Conservation (phyloP, 2,113 vertebrate genomes). For the Corythornis madagascariensis region DNA sequence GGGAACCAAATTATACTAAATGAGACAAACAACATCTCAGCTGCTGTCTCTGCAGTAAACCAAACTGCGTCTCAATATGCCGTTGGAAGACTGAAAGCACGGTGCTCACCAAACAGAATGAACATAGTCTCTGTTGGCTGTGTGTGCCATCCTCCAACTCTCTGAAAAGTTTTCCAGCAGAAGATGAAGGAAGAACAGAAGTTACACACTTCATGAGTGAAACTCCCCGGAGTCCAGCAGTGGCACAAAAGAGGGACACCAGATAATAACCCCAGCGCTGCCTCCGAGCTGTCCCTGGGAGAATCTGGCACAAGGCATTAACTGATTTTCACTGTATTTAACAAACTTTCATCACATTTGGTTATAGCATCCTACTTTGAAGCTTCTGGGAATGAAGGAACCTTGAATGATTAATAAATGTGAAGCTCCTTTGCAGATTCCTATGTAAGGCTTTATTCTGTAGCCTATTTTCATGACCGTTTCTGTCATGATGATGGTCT, state of each 20-base stretch:
- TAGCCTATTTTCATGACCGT: not conserved
- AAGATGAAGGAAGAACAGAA: not conserved
- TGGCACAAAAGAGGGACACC: not conserved
- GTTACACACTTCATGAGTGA: not conserved
- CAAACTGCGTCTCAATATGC: conserved; percentile 59
- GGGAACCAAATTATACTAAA: conserved; percentile 57
- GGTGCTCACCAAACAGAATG: not conserved
- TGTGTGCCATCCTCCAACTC: not conserved
- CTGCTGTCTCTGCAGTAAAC: conserved; percentile 40
- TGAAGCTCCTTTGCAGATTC: not conserved
- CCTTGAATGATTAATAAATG: not conserved
- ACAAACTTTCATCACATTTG: not conserved
- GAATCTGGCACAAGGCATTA: not conserved
- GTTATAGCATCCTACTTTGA: not conserved
- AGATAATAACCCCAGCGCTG: not conserved
- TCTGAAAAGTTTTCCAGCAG: not conserved
- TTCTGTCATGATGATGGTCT: not conserved
- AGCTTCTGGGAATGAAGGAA: not conserved
- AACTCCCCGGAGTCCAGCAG: not conserved
- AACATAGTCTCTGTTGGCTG: not conserved
- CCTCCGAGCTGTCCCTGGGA: not conserved
- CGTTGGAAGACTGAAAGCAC: not conserved
- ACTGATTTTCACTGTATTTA: not conserved
- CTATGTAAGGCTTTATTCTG: not conserved
- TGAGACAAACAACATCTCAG: conserved; percentile 57